These are phyloP conservation scores for Poeciliopsis presidionis DNA, from an alignment of 2,797 vertebrate species.

Conservation along the genomic window DNA sequence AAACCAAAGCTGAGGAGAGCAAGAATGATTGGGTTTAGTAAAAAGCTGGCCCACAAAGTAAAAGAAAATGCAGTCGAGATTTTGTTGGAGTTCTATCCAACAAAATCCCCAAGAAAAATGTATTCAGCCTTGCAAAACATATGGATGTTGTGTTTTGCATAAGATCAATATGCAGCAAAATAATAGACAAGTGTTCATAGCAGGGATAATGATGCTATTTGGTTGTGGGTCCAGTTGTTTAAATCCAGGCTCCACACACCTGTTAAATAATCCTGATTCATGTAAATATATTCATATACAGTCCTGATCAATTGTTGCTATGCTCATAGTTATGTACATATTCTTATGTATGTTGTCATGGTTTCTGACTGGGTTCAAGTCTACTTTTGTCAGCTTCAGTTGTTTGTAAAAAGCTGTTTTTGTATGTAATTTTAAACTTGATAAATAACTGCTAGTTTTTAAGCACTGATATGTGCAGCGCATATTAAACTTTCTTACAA, in stretches of 20 bases:
- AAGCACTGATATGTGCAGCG: neutral
- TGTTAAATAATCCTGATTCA: neutral
- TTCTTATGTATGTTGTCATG: neutral
- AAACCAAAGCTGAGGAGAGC: conserved; percentile 36
- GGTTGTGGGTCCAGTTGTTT: neutral
- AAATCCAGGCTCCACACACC: too few species aligned
- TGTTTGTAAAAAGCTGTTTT: neutral
- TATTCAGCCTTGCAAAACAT: too few species aligned
- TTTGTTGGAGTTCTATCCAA: conserved; percentile 38
- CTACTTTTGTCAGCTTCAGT: neutral
- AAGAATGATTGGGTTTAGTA: neutral
- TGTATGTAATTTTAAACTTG: neutral
- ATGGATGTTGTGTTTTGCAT: too few species aligned
- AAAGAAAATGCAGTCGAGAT: conserved; percentile 12
- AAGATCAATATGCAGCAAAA: neutral
- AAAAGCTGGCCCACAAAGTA: conserved; percentile 7
- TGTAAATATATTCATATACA: neutral
- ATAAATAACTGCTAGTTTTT: neutral
- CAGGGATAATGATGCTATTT: neutral
- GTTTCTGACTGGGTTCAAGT: neutral
- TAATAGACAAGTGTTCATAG: neutral
- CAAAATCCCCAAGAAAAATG: conserved; percentile 28
- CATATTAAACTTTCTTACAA: neutral
- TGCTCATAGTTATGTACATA: too few species aligned
- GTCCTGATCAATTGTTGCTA: neutral